Percentiles rank a stretch among this genome's conserved stretches.
phyloP scores from a whole-genome alignment of 2,888 invertebrate genomes.

The Dicranocentrus wangi region DNA sequence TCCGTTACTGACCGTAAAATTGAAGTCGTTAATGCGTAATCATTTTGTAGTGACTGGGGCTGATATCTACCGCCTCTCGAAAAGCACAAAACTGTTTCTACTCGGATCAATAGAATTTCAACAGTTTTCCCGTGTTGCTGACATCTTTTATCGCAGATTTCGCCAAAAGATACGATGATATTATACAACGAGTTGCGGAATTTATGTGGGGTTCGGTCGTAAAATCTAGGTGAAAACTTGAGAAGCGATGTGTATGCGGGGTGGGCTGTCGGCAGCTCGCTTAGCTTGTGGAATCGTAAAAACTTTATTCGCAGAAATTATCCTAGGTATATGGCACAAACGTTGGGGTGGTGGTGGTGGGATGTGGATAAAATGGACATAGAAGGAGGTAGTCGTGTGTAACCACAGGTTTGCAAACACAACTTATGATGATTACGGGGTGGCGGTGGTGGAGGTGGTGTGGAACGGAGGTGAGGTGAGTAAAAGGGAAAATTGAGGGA shows the following conservation, averaged over 20 bases:
- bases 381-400: not conserved
- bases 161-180: not conserved
- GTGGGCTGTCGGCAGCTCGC: no score
- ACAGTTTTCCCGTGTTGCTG: constrained; percentile 16
- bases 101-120: constrained; percentile 1
- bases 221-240: constrained; percentile 6
- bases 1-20: constrained; percentile 3
- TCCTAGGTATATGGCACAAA: not conserved
- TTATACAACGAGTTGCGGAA: constrained; percentile 9
- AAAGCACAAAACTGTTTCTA: not conserved
- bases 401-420: constrained; percentile 1
- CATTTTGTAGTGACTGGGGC: not conserved
- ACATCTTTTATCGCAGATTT: not conserved
- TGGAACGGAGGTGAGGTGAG: no score
- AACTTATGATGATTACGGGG: constrained; percentile 5
- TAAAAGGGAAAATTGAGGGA: no score
- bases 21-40: constrained; percentile 3
- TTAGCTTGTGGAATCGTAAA: not conserved
- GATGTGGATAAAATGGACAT: no score
- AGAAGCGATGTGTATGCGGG: not conserved
- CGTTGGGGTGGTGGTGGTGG: not conserved
- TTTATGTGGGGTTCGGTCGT: not conserved
- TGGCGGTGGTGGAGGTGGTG: no score
- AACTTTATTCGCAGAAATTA: constrained; percentile 8
- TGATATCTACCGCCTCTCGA: no score